Conservation (phyloP, 2,797 vertebrate species). For the Loris lydekkerianus region DNA sequence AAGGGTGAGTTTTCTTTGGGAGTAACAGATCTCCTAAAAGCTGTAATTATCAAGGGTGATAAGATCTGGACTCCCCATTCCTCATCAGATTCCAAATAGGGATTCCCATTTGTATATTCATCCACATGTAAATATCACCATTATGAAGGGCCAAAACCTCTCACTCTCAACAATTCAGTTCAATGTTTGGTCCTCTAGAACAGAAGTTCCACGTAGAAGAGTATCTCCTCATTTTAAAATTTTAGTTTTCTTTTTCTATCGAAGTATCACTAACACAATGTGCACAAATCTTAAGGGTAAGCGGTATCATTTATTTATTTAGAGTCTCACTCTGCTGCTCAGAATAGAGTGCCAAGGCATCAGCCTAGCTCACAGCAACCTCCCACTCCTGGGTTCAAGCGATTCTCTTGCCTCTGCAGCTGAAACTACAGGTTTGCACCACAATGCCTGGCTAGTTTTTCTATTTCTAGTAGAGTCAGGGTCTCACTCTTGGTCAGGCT, state of each 20-base stretch:
- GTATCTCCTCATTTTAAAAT: background rate
- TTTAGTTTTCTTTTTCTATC: slow-evolving; percentile 4
- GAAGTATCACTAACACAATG: background rate
- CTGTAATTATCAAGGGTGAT: background rate
- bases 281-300: background rate
- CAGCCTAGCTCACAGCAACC: too few species aligned
- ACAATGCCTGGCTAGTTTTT: too few species aligned
- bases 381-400: too few species aligned
- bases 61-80: background rate
- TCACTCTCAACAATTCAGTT: background rate
- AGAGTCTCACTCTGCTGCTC: too few species aligned
- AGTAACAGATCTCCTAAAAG: background rate
- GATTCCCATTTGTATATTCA: background rate
- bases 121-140: background rate
- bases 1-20: background rate
- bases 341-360: too few species aligned
- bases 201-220: slow-evolving; percentile 19
- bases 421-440: too few species aligned
- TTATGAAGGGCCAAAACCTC: background rate
- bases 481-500: too few species aligned
- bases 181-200: background rate
- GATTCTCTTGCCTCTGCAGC: too few species aligned
- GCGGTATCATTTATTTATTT: too few species aligned
- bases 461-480: too few species aligned
- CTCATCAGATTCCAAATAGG: background rate